Conservation (phyloP, 2,888 invertebrate species). For the Agonopterix heracliana region DNA sequence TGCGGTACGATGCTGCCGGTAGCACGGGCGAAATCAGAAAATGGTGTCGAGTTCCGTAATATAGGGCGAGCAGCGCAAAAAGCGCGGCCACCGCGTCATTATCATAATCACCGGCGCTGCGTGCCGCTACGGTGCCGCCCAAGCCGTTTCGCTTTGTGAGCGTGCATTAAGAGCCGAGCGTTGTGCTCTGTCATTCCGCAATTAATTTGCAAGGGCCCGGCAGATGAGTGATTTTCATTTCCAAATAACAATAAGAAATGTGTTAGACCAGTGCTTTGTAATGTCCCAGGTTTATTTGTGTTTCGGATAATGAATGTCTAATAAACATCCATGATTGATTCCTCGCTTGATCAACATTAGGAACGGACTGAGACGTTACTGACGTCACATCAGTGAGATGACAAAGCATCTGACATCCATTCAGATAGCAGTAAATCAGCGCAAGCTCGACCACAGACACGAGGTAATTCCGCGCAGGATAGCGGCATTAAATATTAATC, state of each 20-base stretch:
- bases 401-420: slow-evolving; percentile 49
- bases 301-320: no score
- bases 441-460: slow-evolving; percentile 58
- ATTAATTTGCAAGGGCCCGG: slow-evolving; percentile 64
- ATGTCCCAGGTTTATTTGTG: no score
- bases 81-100: slow-evolving; percentile 72
- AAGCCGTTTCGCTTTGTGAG: slow-evolving; percentile 70
- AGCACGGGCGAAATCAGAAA: slow-evolving; percentile 40
- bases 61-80: slow-evolving; percentile 64
- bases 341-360: no score
- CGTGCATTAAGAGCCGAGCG: slow-evolving; percentile 66
- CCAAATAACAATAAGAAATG: slow-evolving; percentile 15
- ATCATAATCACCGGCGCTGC: slow-evolving; percentile 68
- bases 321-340: no score
- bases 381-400: slow-evolving; percentile 19
- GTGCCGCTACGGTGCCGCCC: slow-evolving; percentile 47
- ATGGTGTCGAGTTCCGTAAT: slow-evolving; percentile 61
- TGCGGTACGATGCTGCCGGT: slow-evolving; percentile 27
- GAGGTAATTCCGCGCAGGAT: slow-evolving; percentile 61
- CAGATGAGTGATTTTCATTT: slow-evolving; percentile 46
- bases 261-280: neutral
- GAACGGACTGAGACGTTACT: no score
- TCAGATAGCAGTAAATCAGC: slow-evolving; percentile 61
- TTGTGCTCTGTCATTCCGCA: slow-evolving; percentile 69
- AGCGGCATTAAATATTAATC: slow-evolving; percentile 69